phyloP scores from a whole-genome alignment of 2,113 vertebrate species.

The Stegostoma tigrinum region DNA sequence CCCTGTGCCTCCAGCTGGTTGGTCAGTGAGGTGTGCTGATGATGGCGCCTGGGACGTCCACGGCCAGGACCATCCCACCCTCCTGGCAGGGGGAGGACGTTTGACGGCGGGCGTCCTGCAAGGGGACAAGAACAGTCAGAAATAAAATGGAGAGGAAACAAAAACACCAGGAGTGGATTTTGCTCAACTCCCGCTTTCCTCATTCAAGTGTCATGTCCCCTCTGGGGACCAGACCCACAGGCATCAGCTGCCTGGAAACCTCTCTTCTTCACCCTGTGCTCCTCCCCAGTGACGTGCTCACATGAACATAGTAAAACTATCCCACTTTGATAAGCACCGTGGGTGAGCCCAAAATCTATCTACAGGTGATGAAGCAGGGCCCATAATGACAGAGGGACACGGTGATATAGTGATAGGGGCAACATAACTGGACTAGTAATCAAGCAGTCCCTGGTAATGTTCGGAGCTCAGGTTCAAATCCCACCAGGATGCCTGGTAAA shows the following conservation, averaged over 20 bases:
- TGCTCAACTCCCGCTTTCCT: background rate
- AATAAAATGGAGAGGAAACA: background rate
- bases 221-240: background rate
- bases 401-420: background rate
- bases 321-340: background rate
- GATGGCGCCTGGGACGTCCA: conserved; percentile 11
- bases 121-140: conserved; percentile 35
- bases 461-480: too few species aligned
- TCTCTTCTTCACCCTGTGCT: background rate
- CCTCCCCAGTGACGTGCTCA: background rate
- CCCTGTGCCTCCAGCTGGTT: conserved; percentile 29
- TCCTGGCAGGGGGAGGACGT: conserved; percentile 28
- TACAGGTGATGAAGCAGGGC: background rate
- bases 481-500: too few species aligned
- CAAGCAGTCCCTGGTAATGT: too few species aligned
- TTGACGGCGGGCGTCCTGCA: conserved; percentile 14
- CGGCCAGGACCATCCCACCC: conserved; percentile 36
- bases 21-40: conserved; percentile 10
- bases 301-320: background rate
- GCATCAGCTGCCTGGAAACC: background rate
- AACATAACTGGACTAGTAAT: too few species aligned
- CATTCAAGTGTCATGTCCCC: background rate
- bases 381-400: background rate
- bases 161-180: conserved; percentile 8
- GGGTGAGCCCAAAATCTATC: background rate